Percentiles rank a stretch among this genome's conserved stretches.
Conservation (phyloP, 2,888 invertebrate species). For the Clostera curtula region DNA sequence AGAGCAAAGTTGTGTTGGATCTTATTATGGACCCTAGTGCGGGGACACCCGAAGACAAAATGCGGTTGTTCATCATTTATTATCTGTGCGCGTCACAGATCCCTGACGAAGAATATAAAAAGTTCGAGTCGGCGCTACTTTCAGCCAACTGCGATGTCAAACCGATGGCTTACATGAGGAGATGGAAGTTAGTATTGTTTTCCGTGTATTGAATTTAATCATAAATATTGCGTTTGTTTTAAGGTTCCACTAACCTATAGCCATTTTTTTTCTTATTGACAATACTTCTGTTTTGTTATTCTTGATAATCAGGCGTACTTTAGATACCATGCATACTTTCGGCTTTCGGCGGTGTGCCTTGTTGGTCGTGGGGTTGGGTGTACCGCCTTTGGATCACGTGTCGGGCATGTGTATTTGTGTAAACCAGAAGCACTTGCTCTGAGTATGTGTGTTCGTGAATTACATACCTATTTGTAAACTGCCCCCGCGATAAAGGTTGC, state of each 20-base stretch:
- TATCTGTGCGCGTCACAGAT: slow-evolving; percentile 89
- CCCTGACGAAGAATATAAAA: slow-evolving; percentile 87
- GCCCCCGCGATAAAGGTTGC: too few species aligned
- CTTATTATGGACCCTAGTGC: slow-evolving; percentile 89
- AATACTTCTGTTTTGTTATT: too few species aligned
- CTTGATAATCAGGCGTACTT: too few species aligned
- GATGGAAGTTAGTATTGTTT: slow-evolving; percentile 85
- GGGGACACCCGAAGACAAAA: slow-evolving; percentile 93
- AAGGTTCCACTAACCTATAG: not conserved
- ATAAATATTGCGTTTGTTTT: too few species aligned
- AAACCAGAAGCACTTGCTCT: too few species aligned
- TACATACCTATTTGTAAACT: too few species aligned
- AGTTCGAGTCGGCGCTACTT: slow-evolving; percentile 85
- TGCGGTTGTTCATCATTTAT: slow-evolving; percentile 93
- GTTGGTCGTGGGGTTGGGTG: too few species aligned
- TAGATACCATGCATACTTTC: too few species aligned
- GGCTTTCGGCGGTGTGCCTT: too few species aligned
- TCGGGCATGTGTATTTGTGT: too few species aligned
- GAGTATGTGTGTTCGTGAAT: too few species aligned
- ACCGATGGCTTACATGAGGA: slow-evolving; percentile 90
- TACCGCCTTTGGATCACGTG: too few species aligned
- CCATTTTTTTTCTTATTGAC: slow-evolving; percentile 2
- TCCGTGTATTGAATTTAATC: not conserved
- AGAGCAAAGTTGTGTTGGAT: slow-evolving; percentile 90
- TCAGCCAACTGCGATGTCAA: slow-evolving; percentile 90